These are phyloP conservation scores for Melanerpes aurifrons DNA, from an alignment of 2,113 vertebrate species.

Conservation along the genomic window DNA sequence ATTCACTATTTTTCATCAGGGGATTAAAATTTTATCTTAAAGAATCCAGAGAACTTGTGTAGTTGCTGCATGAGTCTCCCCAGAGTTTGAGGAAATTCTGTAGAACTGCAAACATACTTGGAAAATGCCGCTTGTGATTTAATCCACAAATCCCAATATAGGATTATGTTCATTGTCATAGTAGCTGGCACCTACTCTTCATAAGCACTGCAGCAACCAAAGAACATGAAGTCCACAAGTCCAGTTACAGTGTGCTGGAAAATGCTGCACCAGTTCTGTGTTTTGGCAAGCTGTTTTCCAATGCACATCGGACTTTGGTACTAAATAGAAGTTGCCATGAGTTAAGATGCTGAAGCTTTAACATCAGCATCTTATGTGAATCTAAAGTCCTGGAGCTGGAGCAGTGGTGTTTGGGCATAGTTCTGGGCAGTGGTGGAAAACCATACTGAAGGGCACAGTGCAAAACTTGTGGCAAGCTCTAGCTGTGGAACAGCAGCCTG, in stretches of 20 bases:
- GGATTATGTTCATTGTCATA: constrained; percentile 19
- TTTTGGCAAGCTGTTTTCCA: neutral
- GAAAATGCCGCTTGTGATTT: too few species aligned
- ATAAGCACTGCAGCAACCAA: neutral
- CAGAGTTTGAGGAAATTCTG: neutral
- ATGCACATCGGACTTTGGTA: neutral
- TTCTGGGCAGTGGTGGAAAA: neutral
- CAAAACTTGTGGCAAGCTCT: neutral
- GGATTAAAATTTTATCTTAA: neutral
- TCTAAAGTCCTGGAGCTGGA: neutral
- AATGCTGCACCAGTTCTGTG: neutral
- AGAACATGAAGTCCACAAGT: neutral
- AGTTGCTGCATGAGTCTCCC: neutral
- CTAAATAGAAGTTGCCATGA: neutral
- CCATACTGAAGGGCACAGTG: neutral
- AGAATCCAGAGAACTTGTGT: neutral
- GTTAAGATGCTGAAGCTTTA: neutral
- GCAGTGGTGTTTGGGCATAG: neutral
- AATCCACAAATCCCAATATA: too few species aligned
- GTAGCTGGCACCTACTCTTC: neutral
- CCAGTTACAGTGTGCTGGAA: neutral
- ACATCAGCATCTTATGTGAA: neutral
- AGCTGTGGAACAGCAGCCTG: neutral
- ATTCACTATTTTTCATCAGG: neutral
- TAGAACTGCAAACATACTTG: neutral